These are phyloP conservation scores for Cercopithecus petaurista DNA, from an alignment of 2,797 vertebrate species.

Conservation along the genomic window DNA sequence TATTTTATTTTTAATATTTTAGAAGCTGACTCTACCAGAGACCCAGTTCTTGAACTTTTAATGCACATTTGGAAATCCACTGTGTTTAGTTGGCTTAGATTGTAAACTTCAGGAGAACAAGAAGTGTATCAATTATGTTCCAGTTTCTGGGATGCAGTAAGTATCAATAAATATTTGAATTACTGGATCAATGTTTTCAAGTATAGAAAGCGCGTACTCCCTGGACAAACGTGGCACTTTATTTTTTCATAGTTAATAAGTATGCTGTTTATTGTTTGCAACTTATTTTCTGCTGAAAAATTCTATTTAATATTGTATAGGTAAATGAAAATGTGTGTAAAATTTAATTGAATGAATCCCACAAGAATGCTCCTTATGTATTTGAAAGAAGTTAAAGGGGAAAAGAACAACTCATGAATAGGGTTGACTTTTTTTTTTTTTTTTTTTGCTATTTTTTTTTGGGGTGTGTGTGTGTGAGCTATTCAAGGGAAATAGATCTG, in stretches of 20 bases:
- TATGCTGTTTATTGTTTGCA: conserved; percentile 32
- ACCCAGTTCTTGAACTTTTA: neutral
- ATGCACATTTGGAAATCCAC: neutral
- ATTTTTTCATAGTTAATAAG: conserved; percentile 49
- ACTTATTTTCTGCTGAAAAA: conserved; percentile 55
- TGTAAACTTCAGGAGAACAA: neutral
- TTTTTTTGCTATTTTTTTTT: neutral
- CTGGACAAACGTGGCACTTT: neutral
- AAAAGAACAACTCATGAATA: neutral
- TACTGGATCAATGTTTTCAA: neutral
- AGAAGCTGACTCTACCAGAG: neutral
- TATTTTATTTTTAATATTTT: neutral
- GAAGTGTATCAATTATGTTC: neutral
- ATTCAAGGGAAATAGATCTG: conserved; percentile 2
- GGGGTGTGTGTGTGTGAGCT: conserved; percentile 5
- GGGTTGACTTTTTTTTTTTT: neutral
- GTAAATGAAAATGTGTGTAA: conserved; percentile 34
- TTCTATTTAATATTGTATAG: conserved; percentile 50
- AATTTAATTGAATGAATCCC: conserved; percentile 44
- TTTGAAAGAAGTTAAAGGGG: conserved; percentile 15
- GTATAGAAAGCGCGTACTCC: neutral
- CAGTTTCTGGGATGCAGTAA: neutral
- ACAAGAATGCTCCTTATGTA: neutral
- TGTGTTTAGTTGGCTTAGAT: neutral
- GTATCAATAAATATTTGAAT: neutral